Evolutionary conservation across 2,888 invertebrate species (phyloP), one percentile per base, ranked within the genome.

Genomic region (Meloe dianella): DNA sequence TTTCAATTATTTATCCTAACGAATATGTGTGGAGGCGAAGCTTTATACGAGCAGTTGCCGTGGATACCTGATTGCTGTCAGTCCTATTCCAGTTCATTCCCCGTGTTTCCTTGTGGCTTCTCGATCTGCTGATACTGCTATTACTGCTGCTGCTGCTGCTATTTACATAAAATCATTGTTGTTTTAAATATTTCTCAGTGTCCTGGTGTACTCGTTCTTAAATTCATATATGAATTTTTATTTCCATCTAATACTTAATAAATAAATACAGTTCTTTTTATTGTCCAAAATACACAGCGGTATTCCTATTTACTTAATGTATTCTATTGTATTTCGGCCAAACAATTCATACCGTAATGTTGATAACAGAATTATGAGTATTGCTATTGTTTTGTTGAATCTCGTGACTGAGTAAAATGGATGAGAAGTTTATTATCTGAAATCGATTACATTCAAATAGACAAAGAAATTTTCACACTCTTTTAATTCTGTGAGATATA

Each of bases 51-150:
- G 47, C 68, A 68, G 75, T 76, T 71, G 71, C 74, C 71, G 66
- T 71, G 73, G 73, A 68, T 70, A 74, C 75, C 64, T 74, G 75
- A 76, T 75, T 76, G 75, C 72, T 71, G 73, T 73, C 73, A 71
- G 69, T 71, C 64, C 67, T 65, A 63, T 72, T 64, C 60, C 66
- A 60, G 64, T 63, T 64, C 61, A 3, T 60, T 66, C 57, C 60
- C 65, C n/a, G 41, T 41, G 67, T 58, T 70, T 72, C 64, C 67
- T 71, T 71, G 73, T 61, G 74, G 74, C 71, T 75, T 73, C 74
- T 41, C 64, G 41, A 32, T 65, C 64, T 60, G 61, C 63, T 61
- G n/a, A n/a, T n/a, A 54, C 47, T 60, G 20, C 14, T n/a, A n/a
- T n/a, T n/a, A n/a, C n/a, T n/a, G n/a, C 60, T 24, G 22, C 12